Evolutionary conservation across 2,888 invertebrate genomes (phyloP).

Genomic region (Exephanes ischioxanthus): DNA sequence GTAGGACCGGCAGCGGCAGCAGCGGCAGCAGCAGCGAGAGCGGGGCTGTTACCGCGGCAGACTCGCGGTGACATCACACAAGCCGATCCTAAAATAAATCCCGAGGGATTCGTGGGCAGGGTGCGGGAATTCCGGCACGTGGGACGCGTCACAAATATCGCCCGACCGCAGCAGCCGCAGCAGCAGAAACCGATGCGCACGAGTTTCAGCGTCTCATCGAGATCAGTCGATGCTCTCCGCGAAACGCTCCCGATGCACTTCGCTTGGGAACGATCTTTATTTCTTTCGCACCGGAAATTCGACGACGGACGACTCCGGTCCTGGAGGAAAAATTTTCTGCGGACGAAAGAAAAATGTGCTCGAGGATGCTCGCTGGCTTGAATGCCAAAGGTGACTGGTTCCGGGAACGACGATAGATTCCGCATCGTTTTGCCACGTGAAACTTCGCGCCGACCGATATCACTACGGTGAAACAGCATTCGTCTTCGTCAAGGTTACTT

Average conservation of each 20-base stretch:
- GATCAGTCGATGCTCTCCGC: conserved; percentile 21
- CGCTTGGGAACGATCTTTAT: not conserved
- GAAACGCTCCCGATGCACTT: not conserved
- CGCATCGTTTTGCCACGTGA: not conserved
- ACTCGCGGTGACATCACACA: conserved; percentile 80
- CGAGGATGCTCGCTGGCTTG: not conserved
- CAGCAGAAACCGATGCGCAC: conserved; percentile 19
- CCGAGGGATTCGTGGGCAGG: conserved; percentile 78
- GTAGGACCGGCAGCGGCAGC: conserved; percentile 30
- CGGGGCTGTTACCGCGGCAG: conserved; percentile 55
- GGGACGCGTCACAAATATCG: conserved; percentile 77
- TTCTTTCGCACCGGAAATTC: not conserved
- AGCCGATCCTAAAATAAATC: conserved; percentile 82
- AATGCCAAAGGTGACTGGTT: not conserved
- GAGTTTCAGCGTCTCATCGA: conserved; percentile 42
- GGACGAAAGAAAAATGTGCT: not conserved
- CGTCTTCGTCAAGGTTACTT: conserved; percentile 49
- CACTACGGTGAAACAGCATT: conserved; percentile 21
- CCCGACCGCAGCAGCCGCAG: conserved; percentile 50
- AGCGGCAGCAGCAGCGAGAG: conserved; percentile 40
- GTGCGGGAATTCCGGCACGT: conserved; percentile 80
- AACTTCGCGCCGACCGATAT: conserved; percentile 9
- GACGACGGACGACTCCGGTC: not conserved
- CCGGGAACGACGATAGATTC: not conserved
- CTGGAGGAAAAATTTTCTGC: not conserved